These are phyloP conservation scores for Neogobius melanostomus DNA, from an alignment of 2,113 vertebrate species.

Conservation along the genomic window DNA sequence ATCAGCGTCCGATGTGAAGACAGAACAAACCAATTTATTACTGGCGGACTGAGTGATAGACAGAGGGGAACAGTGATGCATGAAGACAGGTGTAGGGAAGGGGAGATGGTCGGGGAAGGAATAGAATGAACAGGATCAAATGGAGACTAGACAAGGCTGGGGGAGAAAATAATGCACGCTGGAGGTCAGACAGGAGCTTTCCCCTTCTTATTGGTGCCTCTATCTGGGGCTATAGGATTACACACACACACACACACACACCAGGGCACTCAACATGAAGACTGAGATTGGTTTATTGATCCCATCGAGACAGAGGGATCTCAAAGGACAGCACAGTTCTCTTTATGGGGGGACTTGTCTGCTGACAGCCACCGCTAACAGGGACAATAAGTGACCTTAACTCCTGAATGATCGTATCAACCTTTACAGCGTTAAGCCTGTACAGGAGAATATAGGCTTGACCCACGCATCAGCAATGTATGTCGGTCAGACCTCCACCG, in stretches of 20 bases:
- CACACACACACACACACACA: constrained; percentile 26
- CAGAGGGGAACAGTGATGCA: constrained; percentile 55
- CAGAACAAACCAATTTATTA: constrained; percentile 59
- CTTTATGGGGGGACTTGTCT: constrained; percentile 38
- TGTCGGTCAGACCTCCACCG: not conserved
- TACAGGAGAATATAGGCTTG: not conserved
- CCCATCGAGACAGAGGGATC: constrained; percentile 44
- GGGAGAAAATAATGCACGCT: constrained; percentile 53
- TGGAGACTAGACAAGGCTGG: constrained; percentile 32
- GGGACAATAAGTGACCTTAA: constrained; percentile 61
- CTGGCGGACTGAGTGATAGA: constrained; percentile 48
- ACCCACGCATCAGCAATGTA: not conserved
- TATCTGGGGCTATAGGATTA: constrained; percentile 57
- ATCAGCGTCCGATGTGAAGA: constrained; percentile 61
- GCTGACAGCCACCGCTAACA: constrained; percentile 47
- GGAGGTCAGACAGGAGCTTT: constrained; percentile 66
- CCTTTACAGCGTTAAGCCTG: constrained; percentile 13
- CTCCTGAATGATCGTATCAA: constrained; percentile 21
- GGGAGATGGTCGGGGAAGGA: constrained; percentile 29
- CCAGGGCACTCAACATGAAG: constrained; percentile 23
- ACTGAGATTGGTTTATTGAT: constrained; percentile 71
- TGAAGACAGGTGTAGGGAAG: constrained; percentile 58
- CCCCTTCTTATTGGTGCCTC: constrained; percentile 45
- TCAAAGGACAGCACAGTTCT: constrained; percentile 58
- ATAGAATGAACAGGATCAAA: constrained; percentile 40